These are phyloP conservation scores for Felis catus DNA, from an alignment of 2,113 vertebrate genomes.

Conservation along the genomic window F.catus_Fca126_mat1.0 CM031414.1:54395001-54395500, in stretches of 20 bases:
- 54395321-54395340: too few species aligned
- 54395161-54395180: neutral
- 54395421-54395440: neutral
- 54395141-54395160: neutral
- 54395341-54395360: too few species aligned
- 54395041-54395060: neutral
- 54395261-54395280: neutral
- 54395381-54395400: accelerated
- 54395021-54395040: neutral
- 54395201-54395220: neutral
- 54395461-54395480: neutral
- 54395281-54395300: neutral
- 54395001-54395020: neutral
- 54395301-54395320: neutral
- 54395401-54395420: neutral
- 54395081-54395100: neutral
- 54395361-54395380: neutral
- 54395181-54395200: neutral
- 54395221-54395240: too few species aligned
- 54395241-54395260: neutral
- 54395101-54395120: neutral
- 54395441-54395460: neutral
- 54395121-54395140: neutral
- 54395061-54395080: neutral
- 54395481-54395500: neutral